Evolutionary conservation across 1,140 invertebrate genomes (phyloP).

Genomic region (Alviniconcha marisindica): DNA sequence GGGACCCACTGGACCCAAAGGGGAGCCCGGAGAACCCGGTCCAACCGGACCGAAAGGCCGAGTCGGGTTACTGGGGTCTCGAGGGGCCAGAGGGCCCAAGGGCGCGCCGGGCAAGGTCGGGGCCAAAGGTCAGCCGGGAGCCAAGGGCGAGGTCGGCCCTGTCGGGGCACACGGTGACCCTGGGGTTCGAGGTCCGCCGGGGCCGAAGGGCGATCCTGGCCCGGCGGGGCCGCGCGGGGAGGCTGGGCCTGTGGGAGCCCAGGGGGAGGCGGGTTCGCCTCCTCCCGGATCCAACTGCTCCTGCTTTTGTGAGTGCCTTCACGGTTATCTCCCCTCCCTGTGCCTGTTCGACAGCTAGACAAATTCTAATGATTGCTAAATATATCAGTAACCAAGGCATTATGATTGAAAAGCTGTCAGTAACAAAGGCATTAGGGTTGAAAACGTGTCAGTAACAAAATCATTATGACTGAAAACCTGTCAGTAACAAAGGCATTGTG

Average conservation of each 20-base stretch:
- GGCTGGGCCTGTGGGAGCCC: not conserved
- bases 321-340: not conserved
- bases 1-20: not conserved
- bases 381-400: too few relatives aligned
- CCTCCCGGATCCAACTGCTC: not conserved
- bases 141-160: slow-evolving; percentile 9
- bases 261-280: not conserved
- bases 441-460: too few relatives aligned
- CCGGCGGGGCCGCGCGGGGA: not conserved
- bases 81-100: not conserved
- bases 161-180: not conserved
- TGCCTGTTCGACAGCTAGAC: too few relatives aligned
- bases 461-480: too few relatives aligned
- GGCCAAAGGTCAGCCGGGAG: slow-evolving; percentile 4
- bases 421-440: too few relatives aligned
- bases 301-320: slow-evolving; percentile 4
- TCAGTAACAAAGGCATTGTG: too few relatives aligned
- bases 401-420: too few relatives aligned
- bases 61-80: not conserved
- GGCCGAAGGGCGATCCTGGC: not conserved
- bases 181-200: not conserved
- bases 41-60: not conserved
- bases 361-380: too few relatives aligned
- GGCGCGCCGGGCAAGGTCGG: not conserved
- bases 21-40: not conserved